Base-by-base conservation (phyloP, 2,888 invertebrate genomes). In the Acutogordius australiensis region DNA sequence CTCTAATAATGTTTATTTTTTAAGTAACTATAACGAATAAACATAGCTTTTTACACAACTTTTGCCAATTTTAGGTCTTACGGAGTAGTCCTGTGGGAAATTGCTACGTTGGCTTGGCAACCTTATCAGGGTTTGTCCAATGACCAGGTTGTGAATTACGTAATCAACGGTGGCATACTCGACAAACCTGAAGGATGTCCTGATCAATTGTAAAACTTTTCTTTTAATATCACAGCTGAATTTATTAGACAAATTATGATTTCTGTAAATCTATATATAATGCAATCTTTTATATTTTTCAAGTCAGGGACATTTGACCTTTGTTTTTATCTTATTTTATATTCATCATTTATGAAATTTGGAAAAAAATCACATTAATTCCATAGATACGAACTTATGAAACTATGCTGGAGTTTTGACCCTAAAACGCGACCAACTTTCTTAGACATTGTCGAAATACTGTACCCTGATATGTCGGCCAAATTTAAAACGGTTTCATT, bases 31-130 rank as follows among this genome's bases (percentile, higher is more conserved):
- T n/a, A n/a, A n/a, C n/a, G n/a, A n/a, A n/a, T n/a, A n/a, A n/a
- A n/a, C n/a, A n/a, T n/a, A n/a, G n/a, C n/a, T n/a, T n/a, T n/a
- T n/a, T n/a, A n/a, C n/a, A n/a, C n/a, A n/a, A n/a, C n/a, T n/a
- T n/a, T n/a, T n/a, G n/a, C n/a, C n/a, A n/a, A 37, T 37, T 37
- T 13, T 51, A 51, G 51, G 51, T 57, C 58, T 8, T 57, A 57
- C 30, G 58, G 58, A 28, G 29, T 57, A 29, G 90, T 91, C 2
- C 73, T 97, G 60, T 97, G 94, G 88, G 94, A 97, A 75, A 94
- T 97, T 87, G 84, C 86, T 37, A 94, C 94, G 0, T 76, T 94
- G 60, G 94, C 90, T 18, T 86, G 86, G 65, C 91, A 91, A 72
- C 97, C 97, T 2, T 97, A 97, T 73, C 84, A 82, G 74, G 82